A percentile compares a stretch with the other conserved stretches of the same genome.
Evolutionary conservation across 2,113 vertebrate genomes (phyloP).

Genomic region (Tapirus terrestris): DNA sequence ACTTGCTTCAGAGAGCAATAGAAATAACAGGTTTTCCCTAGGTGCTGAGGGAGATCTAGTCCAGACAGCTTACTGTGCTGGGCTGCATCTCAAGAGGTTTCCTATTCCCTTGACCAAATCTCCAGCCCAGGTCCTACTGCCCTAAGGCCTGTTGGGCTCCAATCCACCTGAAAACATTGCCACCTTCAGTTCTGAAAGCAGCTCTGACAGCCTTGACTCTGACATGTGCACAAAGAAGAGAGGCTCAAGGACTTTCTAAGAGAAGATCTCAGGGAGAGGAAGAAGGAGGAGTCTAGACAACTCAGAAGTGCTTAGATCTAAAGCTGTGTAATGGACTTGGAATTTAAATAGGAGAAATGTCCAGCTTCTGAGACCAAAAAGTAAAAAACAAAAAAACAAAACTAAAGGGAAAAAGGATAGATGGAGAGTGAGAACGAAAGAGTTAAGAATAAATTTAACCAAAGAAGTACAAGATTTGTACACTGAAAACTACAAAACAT

Average conservation of each 20-base stretch:
- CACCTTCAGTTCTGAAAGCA: not conserved
- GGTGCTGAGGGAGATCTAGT: not conserved
- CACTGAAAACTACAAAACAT: not conserved
- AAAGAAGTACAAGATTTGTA: not conserved
- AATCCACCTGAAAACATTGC: not conserved
- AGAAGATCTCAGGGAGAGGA: not conserved
- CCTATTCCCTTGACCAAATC: not conserved
- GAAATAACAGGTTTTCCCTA: not conserved
- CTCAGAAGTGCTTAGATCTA: not conserved
- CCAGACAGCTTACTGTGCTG: rapidly evolving
- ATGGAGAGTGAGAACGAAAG: not conserved
- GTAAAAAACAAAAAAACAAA: not conserved
- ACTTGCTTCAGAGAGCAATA: not conserved
- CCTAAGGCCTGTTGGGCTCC: not conserved
- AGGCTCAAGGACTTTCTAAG: not conserved
- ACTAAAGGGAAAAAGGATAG: not conserved
- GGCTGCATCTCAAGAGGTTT: not conserved
- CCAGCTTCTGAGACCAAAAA: not conserved
- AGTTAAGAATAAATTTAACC: not conserved
- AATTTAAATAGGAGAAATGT: not conserved
- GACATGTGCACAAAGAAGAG: not conserved
- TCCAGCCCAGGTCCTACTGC: not conserved
- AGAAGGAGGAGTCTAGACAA: not conserved
- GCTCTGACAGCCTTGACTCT: not conserved
- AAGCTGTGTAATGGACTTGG: not conserved